Evolutionary conservation across 2,888 invertebrate species (phyloP).

Genomic region (Netelia inedita): DNA sequence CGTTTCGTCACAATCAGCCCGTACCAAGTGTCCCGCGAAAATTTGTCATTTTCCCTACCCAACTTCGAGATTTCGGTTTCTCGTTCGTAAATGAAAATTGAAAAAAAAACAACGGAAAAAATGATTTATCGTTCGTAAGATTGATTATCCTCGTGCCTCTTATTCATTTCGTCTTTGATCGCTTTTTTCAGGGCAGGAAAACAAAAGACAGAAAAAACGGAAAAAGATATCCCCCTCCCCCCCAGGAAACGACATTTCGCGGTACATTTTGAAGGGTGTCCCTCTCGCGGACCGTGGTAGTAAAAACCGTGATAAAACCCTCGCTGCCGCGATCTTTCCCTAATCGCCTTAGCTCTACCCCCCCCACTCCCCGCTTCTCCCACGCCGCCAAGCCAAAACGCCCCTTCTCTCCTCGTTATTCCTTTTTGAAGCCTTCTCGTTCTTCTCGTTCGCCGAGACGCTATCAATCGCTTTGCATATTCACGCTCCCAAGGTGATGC

Average conservation of each 20-base stretch:
- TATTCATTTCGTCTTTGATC: constrained; percentile 36
- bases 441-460: constrained; percentile 13
- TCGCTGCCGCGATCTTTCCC: constrained; percentile 1
- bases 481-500: background rate
- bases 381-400: constrained; percentile 17
- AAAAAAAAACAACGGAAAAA: background rate
- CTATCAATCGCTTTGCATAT: background rate
- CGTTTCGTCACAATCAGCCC: constrained; percentile 54
- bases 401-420: constrained; percentile 15
- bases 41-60: background rate
- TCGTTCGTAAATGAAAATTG: constrained; percentile 33
- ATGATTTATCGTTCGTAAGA: constrained; percentile 34
- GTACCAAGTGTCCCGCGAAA: constrained; percentile 18
- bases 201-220: constrained; percentile 2
- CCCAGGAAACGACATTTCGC: constrained; percentile 66
- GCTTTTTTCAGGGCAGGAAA: constrained; percentile 26
- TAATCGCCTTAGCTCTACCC: constrained; percentile 26
- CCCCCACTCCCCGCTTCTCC: constrained; percentile 8
- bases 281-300: constrained; percentile 69
- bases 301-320: constrained; percentile 48
- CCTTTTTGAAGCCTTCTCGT: constrained; percentile 23
- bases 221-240: background rate
- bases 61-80: constrained; percentile 40
- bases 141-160: constrained; percentile 59
- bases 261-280: constrained; percentile 82